Evolutionary conservation across 2,888 invertebrate genomes (phyloP).

Genomic region (Acleris laterana): DNA sequence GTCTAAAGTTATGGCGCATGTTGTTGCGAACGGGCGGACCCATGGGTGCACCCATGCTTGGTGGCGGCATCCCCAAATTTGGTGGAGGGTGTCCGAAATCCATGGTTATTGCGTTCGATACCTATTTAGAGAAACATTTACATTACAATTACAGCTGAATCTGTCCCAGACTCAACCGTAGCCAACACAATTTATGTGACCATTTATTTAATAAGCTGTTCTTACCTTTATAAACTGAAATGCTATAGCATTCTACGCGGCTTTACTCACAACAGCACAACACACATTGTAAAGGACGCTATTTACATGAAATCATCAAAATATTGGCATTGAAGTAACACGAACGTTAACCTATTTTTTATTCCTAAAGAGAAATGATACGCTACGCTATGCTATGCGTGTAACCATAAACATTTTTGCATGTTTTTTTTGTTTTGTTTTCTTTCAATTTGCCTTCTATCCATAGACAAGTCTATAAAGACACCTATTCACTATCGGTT

Average conservation of each 20-base stretch:
- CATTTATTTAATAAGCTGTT: slow-evolving; percentile 38
- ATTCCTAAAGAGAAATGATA: slow-evolving; percentile 58
- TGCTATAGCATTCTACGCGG: slow-evolving; percentile 71
- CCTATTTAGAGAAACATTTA: slow-evolving; percentile 75
- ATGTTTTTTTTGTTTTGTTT: slow-evolving; percentile 19
- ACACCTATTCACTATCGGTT: slow-evolving; percentile 6
- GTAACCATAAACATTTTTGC: slow-evolving; percentile 23
- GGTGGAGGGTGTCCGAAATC: slow-evolving; percentile 80
- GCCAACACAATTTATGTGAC: slow-evolving; percentile 21
- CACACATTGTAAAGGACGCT: slow-evolving; percentile 53
- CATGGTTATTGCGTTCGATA: slow-evolving; percentile 75
- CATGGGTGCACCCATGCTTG: slow-evolving; percentile 63
- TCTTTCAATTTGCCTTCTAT: slow-evolving; percentile 1
- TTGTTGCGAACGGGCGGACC: slow-evolving; percentile 72
- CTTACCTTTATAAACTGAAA: slow-evolving; percentile 70
- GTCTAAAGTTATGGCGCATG: slow-evolving; percentile 79
- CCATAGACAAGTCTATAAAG: slow-evolving; percentile 9
- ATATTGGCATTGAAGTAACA: slow-evolving; percentile 49
- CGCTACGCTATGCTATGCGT: slow-evolving; percentile 38
- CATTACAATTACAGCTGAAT: slow-evolving; percentile 52
- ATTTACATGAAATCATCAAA: slow-evolving; percentile 53
- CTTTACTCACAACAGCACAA: slow-evolving; percentile 55
- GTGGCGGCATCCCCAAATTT: slow-evolving; percentile 75
- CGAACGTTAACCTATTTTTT: slow-evolving; percentile 68
- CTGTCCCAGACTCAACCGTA: slow-evolving; percentile 8